Conservation (phyloP, 1,140 invertebrate species). For the Telenomus remus region DNA sequence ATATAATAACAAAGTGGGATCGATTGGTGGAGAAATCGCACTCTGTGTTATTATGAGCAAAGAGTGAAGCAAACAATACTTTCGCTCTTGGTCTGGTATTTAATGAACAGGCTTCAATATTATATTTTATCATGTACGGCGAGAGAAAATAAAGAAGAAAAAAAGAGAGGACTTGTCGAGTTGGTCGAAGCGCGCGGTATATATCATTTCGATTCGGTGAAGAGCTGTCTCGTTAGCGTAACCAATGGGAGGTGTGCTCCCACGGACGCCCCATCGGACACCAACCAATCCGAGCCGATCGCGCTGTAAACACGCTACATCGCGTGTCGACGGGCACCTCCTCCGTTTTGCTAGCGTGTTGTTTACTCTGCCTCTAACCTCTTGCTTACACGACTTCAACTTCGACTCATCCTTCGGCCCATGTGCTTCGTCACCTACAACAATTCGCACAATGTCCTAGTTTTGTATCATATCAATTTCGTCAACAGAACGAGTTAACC, state of each 20-base stretch:
- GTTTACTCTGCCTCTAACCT: constrained; percentile 46
- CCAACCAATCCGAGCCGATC: constrained; percentile 64
- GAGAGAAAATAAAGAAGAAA: constrained; percentile 41
- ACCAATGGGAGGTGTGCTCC: constrained; percentile 69
- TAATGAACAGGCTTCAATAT: constrained; percentile 65
- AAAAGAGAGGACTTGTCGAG: constrained; percentile 20
- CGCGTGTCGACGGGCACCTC: constrained; percentile 73
- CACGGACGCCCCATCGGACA: constrained; percentile 68
- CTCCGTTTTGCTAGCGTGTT: constrained; percentile 60
- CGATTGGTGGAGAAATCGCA: background rate
- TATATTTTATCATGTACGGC: constrained; percentile 66
- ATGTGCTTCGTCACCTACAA: background rate
- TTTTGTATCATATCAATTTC: too few relatives aligned
- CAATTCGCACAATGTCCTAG: background rate
- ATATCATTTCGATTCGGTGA: constrained; percentile 73
- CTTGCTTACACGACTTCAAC: constrained; percentile 22
- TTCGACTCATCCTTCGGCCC: constrained; percentile 33
- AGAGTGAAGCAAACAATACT: constrained; percentile 44
- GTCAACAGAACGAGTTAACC: too few relatives aligned
- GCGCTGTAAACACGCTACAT: constrained; percentile 69
- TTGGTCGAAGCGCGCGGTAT: constrained; percentile 51
- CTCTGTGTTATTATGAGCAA: background rate
- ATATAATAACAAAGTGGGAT: too few relatives aligned
- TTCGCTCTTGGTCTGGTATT: constrained; percentile 27
- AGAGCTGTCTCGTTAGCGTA: constrained; percentile 70